Evolutionary conservation across 2,797 vertebrate species (phyloP).

Genomic region (Anguilla megastoma): DNA sequence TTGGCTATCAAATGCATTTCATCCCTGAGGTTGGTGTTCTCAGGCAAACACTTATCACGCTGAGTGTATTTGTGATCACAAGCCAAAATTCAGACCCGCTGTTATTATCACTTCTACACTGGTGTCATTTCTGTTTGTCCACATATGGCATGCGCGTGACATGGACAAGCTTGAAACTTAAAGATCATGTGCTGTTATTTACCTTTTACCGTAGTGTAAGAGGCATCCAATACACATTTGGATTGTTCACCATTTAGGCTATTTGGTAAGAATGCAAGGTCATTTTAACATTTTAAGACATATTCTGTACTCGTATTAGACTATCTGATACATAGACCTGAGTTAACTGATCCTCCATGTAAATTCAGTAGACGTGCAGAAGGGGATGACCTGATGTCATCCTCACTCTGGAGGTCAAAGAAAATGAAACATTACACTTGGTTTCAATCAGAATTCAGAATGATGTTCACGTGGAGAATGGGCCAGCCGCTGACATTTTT

Average conservation of each 20-base stretch:
- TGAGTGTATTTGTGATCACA: neutral
- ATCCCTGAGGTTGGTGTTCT: neutral
- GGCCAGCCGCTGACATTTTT: neutral
- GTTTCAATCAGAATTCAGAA: too few species aligned
- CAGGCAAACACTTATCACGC: neutral
- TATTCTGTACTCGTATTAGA: neutral
- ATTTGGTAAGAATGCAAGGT: neutral
- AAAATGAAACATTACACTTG: too few species aligned
- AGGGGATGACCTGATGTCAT: too few species aligned
- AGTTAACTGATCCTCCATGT: too few species aligned
- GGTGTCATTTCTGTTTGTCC: neutral
- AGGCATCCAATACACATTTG: neutral
- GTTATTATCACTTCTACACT: neutral
- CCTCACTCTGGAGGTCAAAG: too few species aligned
- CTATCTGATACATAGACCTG: neutral
- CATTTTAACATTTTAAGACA: neutral
- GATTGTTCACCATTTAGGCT: neutral
- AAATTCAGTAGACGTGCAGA: too few species aligned
- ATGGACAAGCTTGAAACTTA: neutral
- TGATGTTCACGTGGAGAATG: neutral
- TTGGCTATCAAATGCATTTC: neutral
- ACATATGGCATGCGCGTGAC: neutral
- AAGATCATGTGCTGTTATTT: neutral
- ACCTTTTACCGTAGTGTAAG: neutral
- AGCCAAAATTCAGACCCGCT: neutral